These are phyloP conservation scores for Sycophila sp. DNA, from an alignment of 1,140 invertebrate species.

Conservation along the genomic window DNA sequence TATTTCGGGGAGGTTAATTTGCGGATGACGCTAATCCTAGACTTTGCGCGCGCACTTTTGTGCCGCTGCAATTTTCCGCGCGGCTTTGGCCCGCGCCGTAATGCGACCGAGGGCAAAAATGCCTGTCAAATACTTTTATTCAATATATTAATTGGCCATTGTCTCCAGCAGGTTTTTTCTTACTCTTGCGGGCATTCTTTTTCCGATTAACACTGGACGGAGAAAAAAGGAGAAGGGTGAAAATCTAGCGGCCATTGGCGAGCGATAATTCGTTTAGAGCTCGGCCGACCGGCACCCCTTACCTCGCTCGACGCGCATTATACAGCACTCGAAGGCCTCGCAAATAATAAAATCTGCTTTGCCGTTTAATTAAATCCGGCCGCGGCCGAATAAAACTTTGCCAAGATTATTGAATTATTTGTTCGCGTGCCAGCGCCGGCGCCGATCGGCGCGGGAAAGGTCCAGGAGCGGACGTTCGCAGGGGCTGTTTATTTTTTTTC, in stretches of 20 bases:
- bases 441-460: not conserved
- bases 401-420: constrained; percentile 54
- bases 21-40: constrained; percentile 41
- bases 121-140: no score
- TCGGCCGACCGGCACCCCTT: not conserved
- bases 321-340: constrained; percentile 13
- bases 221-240: not conserved
- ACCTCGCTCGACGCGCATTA: not conserved
- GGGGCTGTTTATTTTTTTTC: constrained; percentile 21
- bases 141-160: no score
- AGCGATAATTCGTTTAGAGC: constrained; percentile 19
- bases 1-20: constrained; percentile 41
- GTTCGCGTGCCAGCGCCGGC: constrained; percentile 18
- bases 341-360: constrained; percentile 58
- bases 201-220: not conserved
- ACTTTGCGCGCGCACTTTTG: constrained; percentile 37
- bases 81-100: constrained; percentile 15
- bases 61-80: constrained; percentile 30
- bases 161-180: not conserved
- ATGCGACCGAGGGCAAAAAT: constrained; percentile 13
- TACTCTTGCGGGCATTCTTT: not conserved
- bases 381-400: constrained; percentile 51
- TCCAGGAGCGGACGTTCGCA: constrained; percentile 4
- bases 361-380: constrained; percentile 52
- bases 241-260: not conserved